A percentile compares a stretch with the other conserved stretches of the same genome.
Conservation (phyloP, 2,113 vertebrate species). For the Sorex fumeus region DNA sequence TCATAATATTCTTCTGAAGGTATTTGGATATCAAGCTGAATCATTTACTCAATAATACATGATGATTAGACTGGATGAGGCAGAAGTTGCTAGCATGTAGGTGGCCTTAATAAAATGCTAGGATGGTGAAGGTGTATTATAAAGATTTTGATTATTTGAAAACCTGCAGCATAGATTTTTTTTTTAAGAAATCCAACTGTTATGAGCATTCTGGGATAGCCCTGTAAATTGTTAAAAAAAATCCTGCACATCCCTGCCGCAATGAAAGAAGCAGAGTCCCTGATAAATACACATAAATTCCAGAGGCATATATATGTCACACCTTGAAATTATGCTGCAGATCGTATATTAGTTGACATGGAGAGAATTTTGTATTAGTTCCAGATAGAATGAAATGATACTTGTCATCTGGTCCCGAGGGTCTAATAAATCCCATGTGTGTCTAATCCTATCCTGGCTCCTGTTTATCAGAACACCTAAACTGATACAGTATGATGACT, state of each 20-base stretch:
- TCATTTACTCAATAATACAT: neutral
- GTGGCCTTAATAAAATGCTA: neutral
- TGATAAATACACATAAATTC: neutral
- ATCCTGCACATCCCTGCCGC: neutral
- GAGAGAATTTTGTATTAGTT: neutral
- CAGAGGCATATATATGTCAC: neutral
- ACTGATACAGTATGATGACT: neutral
- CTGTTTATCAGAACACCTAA: neutral
- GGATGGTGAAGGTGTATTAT: neutral
- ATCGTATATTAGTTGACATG: neutral
- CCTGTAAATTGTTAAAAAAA: neutral
- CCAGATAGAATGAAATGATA: neutral
- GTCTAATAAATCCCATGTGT: neutral
- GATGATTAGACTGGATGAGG: neutral
- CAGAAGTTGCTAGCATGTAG: rapidly evolving
- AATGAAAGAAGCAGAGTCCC: neutral
- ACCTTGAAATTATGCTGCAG: neutral
- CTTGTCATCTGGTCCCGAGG: neutral
- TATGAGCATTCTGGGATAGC: neutral
- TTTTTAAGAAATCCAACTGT: too few relatives aligned
- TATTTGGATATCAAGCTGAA: neutral
- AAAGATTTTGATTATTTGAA: neutral
- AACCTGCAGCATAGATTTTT: neutral
- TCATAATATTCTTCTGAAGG: neutral
- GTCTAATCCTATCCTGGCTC: neutral